phyloP scores from a whole-genome alignment of 2,113 vertebrate genomes.

The Trematomus loennbergii region DNA sequence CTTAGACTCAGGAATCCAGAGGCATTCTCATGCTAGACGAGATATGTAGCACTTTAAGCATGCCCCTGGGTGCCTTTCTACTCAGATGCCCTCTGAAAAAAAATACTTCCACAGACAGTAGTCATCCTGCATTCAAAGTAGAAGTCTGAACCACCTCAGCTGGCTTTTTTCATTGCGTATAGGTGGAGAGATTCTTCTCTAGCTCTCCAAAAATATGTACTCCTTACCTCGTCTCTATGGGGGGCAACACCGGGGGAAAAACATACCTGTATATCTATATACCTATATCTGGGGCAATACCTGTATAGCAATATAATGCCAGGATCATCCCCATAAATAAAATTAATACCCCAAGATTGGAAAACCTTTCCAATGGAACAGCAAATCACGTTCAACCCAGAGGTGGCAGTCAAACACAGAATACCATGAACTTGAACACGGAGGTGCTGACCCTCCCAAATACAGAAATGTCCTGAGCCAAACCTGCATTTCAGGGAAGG shows the following conservation, averaged over 20 bases:
- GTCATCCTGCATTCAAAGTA: neutral
- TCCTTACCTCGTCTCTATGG: no score
- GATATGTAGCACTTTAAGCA: neutral
- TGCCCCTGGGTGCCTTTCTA: neutral
- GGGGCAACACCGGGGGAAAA: no score
- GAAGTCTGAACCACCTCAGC: neutral
- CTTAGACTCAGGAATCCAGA: neutral
- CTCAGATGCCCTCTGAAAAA: neutral
- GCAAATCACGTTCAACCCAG: neutral
- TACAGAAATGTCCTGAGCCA: neutral
- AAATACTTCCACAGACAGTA: neutral
- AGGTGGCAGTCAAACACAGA: neutral
- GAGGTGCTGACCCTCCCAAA: neutral
- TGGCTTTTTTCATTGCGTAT: neutral
- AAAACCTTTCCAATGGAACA: neutral
- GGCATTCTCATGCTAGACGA: neutral
- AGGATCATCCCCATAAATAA: neutral
- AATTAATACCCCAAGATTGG: neutral
- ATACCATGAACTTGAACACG: neutral
- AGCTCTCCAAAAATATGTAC: no score
- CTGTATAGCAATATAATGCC: no score
- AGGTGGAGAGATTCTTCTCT: neutral
- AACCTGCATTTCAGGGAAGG: neutral
- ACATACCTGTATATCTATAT: no score
- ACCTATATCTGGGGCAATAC: no score